Evolutionary conservation across 2,113 vertebrate genomes (phyloP), one percentile per base, ranked within the genome.

Genomic region (Malaclemys terrapin): DNA sequence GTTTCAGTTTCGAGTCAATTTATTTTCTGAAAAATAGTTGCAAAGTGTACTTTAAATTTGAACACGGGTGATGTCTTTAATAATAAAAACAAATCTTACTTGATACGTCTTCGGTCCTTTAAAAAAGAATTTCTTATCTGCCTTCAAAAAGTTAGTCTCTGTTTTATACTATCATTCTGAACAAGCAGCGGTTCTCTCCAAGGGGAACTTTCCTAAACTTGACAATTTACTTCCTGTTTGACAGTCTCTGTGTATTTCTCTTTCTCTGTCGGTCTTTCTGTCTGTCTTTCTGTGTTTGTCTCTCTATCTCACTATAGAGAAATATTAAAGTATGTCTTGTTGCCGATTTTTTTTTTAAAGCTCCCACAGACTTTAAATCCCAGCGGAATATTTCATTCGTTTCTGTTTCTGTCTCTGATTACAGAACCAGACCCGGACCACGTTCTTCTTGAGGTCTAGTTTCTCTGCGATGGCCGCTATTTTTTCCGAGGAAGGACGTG

Each of bases 341-440:
- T 83, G 83, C 83, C 91, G 59, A 91, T 89, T 83, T 82, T 83
- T 10, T 75, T 59, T 53, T 35, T 53, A 86, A 78, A 13, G 29
- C 78, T 54, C 59, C 80, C 65, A 42, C 65, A 69, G 72, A 38
- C 75, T 91, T 98, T 98, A 99, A 98, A 99, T 99, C 97, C 99
- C 99, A 81, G 99, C 99, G 6, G 99, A 99, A 96, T 99, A 99
- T 97, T 99, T 99, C 99, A 99, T 99, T 96, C 99, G 98, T 98
- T 99, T 99, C 98, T 99, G 99, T 98, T 99, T 99, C 99, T 99
- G 99, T 93, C 99, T 98, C 98, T 99, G 99, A 98, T 99, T 99
- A 98, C 99, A 99, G 98, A 99, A 99, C 99, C 99, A 99, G 91
- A 99, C 99, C 19, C 99, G 99, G 85, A 99, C 99, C 98, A 99